These are phyloP conservation scores for Apostichopus japonicus DNA, from an alignment of 35 echinoderm and acorn worm species.

Conservation along the genomic window DNA sequence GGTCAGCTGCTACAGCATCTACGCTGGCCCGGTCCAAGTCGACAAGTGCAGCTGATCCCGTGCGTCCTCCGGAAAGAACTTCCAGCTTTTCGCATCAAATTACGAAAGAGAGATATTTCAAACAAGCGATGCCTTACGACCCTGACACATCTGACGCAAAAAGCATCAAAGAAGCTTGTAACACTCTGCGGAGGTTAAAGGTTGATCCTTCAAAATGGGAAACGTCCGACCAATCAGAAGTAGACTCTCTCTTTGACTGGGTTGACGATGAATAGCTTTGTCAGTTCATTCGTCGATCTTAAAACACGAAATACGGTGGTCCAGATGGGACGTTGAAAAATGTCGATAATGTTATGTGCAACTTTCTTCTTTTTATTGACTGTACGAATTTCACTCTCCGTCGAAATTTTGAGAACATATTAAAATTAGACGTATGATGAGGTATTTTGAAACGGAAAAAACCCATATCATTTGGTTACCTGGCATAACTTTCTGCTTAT, in stretches of 20 bases:
- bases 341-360: no score
- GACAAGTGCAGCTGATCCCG: slow-evolving; percentile 36
- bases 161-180: slow-evolving; percentile 38
- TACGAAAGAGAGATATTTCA: background rate
- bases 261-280: slow-evolving; percentile 19
- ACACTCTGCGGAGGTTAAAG: slow-evolving; percentile 46
- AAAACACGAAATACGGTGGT: no score
- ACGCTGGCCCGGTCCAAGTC: slow-evolving; percentile 28
- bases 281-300: no score
- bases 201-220: slow-evolving; percentile 52
- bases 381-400: no score
- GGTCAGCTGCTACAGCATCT: background rate
- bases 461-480: no score
- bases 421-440: no score
- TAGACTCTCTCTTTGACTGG: slow-evolving; percentile 46
- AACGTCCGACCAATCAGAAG: slow-evolving; percentile 15
- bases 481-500: no score
- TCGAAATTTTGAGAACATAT: no score
- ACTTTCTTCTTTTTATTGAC: no score
- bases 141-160: slow-evolving; percentile 36
- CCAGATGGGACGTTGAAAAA: no score
- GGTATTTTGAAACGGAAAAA: no score
- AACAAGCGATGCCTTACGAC: slow-evolving; percentile 18
- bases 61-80: slow-evolving; percentile 22
- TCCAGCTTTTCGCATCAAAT: slow-evolving; percentile 52